Evolutionary conservation across 2,888 invertebrate genomes (phyloP), one percentile per base, ranked within the genome.

Genomic region (Andricus quercusramuli): DNA sequence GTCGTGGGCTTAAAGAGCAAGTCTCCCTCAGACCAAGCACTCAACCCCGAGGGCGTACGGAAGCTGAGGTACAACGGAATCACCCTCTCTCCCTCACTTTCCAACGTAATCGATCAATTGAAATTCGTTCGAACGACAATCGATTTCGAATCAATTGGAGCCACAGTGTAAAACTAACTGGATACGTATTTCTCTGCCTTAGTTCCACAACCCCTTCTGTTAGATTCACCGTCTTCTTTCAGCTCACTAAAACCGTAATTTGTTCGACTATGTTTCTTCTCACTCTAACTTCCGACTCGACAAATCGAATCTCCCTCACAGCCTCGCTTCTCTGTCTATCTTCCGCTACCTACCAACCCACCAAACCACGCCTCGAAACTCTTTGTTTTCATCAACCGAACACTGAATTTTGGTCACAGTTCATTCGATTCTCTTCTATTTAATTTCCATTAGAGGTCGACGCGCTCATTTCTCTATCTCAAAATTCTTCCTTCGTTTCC

Each of bases 101-200:
- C 83, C 85, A 79, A 83, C 86, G 89, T 90, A 90, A 91, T 91
- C 90, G 91, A 91, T 91, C 91, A 91, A 91, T 90, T 90, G 90
- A 90, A 90, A 91, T 91, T 90, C 91, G 91, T 88, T 91, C 89
- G 86, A 91, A 90, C 91, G 91, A 91, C 91, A 91, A 91, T 91
- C 90, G 91, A 91, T 91, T 91, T 89, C 90, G 87, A 91, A 91
- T 91, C 91, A 91, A 91, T 91, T 90, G 90, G 87, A 89, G 89
- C 88, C 89, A 86, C 90, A 86, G 89, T 91, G 90, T 91, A 91
- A 90, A 91, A 91, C 91, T 91, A 91, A 91, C 90, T 90, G 90
- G 90, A 90, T 91, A 91, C 90, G 90, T 91, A 90, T 91, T 91
- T 90, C 88, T 90, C 88, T 87, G 86, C 85, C 87, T 85, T 84